Evolutionary conservation across 2,797 vertebrate genomes (phyloP).

Genomic region (Acanthurus tractus): DNA sequence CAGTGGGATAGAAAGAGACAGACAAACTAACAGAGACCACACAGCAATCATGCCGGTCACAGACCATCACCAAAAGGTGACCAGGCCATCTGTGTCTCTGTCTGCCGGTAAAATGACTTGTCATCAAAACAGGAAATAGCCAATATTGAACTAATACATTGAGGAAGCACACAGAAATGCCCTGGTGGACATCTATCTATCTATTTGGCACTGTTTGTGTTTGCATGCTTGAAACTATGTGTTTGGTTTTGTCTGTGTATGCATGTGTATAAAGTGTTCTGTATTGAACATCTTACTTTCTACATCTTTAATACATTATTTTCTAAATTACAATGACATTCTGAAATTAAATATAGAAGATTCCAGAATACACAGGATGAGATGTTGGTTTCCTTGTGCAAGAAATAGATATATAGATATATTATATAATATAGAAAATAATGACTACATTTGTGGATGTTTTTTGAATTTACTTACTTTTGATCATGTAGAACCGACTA

Average conservation of each 20-base stretch:
- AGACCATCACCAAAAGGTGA: conserved; percentile 73
- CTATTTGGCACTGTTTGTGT: conserved; percentile 5
- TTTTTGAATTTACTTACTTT: conserved; percentile 14
- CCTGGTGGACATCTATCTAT: conserved; percentile 24
- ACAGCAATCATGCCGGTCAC: conserved; percentile 73
- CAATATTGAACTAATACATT: conserved; percentile 69
- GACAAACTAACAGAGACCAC: conserved; percentile 53
- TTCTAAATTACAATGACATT: neutral
- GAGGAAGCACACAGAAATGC: conserved; percentile 27
- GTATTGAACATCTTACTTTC: too few relatives aligned
- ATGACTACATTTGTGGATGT: neutral
- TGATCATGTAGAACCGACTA: conserved; percentile 21
- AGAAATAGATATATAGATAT: too few relatives aligned
- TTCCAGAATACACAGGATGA: too few relatives aligned
- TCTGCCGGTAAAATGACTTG: conserved; percentile 56
- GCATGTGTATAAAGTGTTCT: neutral
- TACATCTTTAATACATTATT: too few relatives aligned
- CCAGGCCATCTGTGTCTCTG: conserved; percentile 65
- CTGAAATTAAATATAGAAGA: conserved; percentile 9
- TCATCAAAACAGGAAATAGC: conserved; percentile 75
- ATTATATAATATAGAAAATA: conserved; percentile 3
- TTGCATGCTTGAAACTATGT: conserved; percentile 6
- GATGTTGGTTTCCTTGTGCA: too few relatives aligned
- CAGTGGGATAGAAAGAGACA: conserved; percentile 27
- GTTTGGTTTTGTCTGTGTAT: conserved; percentile 5